Evolutionary conservation across 2,113 vertebrate genomes (phyloP), one percentile per base, ranked within the genome.

Genomic region (Triplophysa dalaica): DNA sequence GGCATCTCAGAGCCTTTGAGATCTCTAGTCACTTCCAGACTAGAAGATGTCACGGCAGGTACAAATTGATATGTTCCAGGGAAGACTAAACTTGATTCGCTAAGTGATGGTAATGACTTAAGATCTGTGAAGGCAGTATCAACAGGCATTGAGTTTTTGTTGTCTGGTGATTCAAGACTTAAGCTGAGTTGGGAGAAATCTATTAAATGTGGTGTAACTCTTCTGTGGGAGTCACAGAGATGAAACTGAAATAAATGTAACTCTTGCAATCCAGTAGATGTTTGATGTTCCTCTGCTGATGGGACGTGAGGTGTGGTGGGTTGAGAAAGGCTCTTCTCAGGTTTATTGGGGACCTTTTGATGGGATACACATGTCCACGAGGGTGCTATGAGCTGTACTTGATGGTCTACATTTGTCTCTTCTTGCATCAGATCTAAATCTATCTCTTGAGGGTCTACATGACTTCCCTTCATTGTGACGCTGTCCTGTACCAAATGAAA

Each of bases 181-280:
- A 82, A 78, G 45, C 62, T 50, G 6, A 83, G 85, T 33, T 86
- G 84, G 62, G 80, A 85, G 16, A 76, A 75, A 77, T 86, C 85
- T 72, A 70, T 84, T 13, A 89, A 82, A 82, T 89, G 69, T n/a
- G 89, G 86, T 70, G 85, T 88, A 1, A 92, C 88, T 38, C 81
- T 75, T 85, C 90, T 88, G 74, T 92, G 90, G 52, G 90, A 80
- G 38, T 26, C 83, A 74, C 81, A 78, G 0, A 82, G 82, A 67
- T 84, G 76, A 7, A 91, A 83, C 29, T 84, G 83, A 19, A 91
- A 73, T 13, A 77, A 74, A 75, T 73, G 43, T 33, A 68, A 16
- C n/a, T 1, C 24, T 63, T 77, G 64, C 4, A 66, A 79, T 64
- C n/a, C 63, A 76, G 70, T 26, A 45, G 64, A 12, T 77, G 75